phyloP scores from a whole-genome alignment of 2,113 vertebrate species.

The Pterocles orientalis region DNA sequence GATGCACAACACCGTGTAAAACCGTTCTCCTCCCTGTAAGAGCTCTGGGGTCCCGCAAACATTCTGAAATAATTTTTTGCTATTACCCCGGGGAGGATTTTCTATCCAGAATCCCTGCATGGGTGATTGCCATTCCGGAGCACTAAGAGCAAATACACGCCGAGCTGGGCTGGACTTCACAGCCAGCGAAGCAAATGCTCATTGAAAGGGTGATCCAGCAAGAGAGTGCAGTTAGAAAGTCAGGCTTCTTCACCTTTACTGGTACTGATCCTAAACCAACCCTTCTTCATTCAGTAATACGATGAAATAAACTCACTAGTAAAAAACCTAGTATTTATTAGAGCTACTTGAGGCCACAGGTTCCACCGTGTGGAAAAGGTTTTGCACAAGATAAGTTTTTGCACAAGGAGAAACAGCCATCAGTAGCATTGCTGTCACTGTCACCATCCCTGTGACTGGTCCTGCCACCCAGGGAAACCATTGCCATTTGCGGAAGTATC shows the following conservation, averaged over 20 bases:
- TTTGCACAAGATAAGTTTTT: neutral
- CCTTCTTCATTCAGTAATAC: neutral
- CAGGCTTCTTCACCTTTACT: neutral
- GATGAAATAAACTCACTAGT: neutral
- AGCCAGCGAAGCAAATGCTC: accelerated
- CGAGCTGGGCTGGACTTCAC: neutral
- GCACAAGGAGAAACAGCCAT: neutral
- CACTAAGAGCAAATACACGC: neutral
- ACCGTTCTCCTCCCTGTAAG: accelerated
- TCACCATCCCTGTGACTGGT: neutral
- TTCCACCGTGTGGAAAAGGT: neutral
- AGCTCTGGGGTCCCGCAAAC: neutral
- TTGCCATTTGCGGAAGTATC: neutral
- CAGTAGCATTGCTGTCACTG: too few species aligned
- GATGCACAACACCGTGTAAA: accelerated
- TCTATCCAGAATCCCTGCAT: neutral
- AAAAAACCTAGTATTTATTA: neutral
- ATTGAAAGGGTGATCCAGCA: neutral
- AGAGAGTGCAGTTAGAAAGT: neutral
- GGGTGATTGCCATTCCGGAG: neutral
- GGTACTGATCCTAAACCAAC: neutral
- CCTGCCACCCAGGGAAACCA: neutral
- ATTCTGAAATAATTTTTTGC: neutral
- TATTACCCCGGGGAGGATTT: neutral
- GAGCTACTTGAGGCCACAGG: neutral